Evolutionary conservation across 2,113 vertebrate genomes (phyloP), one percentile per base, ranked within the genome.

Genomic region (Mormyrus lacerda): DNA sequence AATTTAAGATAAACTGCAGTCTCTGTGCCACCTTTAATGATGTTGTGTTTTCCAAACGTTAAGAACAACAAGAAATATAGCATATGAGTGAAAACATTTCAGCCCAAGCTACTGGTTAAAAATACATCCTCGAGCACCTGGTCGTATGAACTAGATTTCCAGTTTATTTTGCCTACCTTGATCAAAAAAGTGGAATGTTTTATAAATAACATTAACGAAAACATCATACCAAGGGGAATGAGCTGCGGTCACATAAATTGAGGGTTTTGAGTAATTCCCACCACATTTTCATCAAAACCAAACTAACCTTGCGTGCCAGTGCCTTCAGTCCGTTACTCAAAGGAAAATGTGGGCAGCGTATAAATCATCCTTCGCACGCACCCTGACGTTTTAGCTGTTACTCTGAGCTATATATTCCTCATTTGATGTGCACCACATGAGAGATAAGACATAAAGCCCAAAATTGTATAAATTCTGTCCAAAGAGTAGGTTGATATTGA

Each of bases 281-380:
- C 53, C 45, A 45, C 83, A 89, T 47, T 69, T 85, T 51, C 48
- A 50, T 85, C 89, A 89, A 27, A 89, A 85, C 51, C 50, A 84
- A 89, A 89, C 88, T 89, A 89, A 39, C n/a, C 79, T 89, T 89
- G 88, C 88, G 88, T 89, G 88, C 88, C 88, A 89, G 76, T n/a
- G 88, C 17, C 79, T 89, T 48, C 53, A 45, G 88, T 61, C 55
- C 88, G 88, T 89, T 89, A 85, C 4, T 45, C 53, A 44, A 1
- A 17, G 88, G 88, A 84, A 89, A 55, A 42, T 50, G 88, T 89
- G 79, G 88, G 88, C 24, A 15, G 51, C 53, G 19, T 58, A 21
- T 58, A 85, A 89, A 89, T 89, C 53, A 89, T 10, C 42, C 88
- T 44, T 89, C 4, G 48, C 50, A 51, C 42, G 73, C 35, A 82